phyloP scores from a whole-genome alignment of 1,140 invertebrate species.

The Ptiloglossa arizonensis region DNA sequence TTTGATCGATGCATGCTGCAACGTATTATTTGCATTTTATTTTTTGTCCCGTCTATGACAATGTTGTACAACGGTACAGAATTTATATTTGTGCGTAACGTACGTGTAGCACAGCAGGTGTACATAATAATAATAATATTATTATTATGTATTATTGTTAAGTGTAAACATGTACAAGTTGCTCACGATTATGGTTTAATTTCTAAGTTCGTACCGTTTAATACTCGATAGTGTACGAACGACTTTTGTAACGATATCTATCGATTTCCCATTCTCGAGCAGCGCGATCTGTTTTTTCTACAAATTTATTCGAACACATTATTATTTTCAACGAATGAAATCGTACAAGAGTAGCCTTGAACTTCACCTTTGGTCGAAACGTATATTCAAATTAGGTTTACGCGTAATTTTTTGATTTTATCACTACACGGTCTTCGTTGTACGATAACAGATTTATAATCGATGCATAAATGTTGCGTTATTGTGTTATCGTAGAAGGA shows the following conservation, averaged over 20 bases:
- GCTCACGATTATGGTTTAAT: no score
- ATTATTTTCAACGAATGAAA: not conserved
- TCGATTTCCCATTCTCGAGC: constrained; percentile 41
- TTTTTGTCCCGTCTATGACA: no score
- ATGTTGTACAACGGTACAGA: no score
- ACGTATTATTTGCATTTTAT: no score
- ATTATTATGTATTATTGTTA: no score
- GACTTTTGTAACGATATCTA: not conserved
- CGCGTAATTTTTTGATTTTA: not conserved
- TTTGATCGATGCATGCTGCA: no score
- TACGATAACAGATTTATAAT: not conserved
- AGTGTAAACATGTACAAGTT: not conserved
- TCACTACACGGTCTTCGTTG: no score
- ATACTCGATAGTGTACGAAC: not conserved
- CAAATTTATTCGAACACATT: not conserved
- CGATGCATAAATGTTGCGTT: no score
- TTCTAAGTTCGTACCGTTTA: not conserved
- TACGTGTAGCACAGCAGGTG: not conserved
- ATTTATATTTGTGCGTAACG: no score
- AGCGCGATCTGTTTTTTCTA: constrained; percentile 17
- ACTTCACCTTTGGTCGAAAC: no score
- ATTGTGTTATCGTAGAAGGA: no score
- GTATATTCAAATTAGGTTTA: not conserved
- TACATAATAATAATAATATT: no score
- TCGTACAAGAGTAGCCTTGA: not conserved